Conservation (phyloP, 1,140 invertebrate species). For the Bicyclus anynana region DNA sequence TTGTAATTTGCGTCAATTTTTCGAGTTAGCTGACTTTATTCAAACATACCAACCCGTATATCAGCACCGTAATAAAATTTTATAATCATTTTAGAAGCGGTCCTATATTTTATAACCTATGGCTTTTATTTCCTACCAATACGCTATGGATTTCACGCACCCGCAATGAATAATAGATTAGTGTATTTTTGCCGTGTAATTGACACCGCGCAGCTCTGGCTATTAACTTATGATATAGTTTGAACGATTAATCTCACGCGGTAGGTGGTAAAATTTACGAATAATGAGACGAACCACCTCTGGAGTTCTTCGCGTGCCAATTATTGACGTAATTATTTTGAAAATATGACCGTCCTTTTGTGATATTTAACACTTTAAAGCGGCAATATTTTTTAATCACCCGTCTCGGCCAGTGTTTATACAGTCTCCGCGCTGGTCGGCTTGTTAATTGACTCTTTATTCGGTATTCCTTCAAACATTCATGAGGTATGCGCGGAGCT, state of each 20-base stretch:
- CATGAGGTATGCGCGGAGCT: slow-evolving; percentile 23
- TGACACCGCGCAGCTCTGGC: slow-evolving; percentile 54
- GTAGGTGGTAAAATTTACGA: slow-evolving; percentile 69
- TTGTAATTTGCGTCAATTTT: not conserved
- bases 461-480: slow-evolving; percentile 33
- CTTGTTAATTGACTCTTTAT: slow-evolving; percentile 64
- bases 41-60: not conserved
- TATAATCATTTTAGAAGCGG: not conserved
- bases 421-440: slow-evolving; percentile 37
- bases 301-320: slow-evolving; percentile 62
- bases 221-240: slow-evolving; percentile 70
- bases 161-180: slow-evolving; percentile 38
- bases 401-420: slow-evolving; percentile 40
- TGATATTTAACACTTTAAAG: slow-evolving; percentile 62
- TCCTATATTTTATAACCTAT: slow-evolving; percentile 2
- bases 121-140: slow-evolving; percentile 8
- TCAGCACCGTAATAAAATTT: slow-evolving; percentile 10
- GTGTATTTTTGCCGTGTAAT: slow-evolving; percentile 67
- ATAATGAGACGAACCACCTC: slow-evolving; percentile 62
- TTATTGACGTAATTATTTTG: slow-evolving; percentile 75
- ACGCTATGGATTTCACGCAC: slow-evolving; percentile 10
- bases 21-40: not conserved
- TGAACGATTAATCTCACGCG: slow-evolving; percentile 71
- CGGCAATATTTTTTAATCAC: slow-evolving; percentile 61
- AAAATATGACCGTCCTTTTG: slow-evolving; percentile 68